Evolutionary conservation across 2,797 vertebrate genomes (phyloP), one percentile per base, ranked within the genome.

Genomic region (Mus minutoides): DNA sequence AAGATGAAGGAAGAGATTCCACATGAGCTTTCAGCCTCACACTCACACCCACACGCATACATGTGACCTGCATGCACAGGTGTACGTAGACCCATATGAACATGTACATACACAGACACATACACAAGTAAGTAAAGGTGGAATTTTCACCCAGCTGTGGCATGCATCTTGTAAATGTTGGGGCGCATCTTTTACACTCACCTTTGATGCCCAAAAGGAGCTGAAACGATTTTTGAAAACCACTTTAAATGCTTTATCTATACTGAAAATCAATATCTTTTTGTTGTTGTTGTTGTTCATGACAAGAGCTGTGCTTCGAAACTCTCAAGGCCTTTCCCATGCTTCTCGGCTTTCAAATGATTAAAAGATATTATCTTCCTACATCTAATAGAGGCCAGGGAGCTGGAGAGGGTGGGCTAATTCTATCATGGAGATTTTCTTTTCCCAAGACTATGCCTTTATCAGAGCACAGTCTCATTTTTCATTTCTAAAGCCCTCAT

Each of bases 281-380:
- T 31, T 71, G 49, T 43, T 22, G 10, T 22, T 40, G 9, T 75
- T 77, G n/a, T 76, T 77, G n/a, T 69, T 60, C 37, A 69, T 37
- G 29, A 58, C 29, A 43, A 60, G 64, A 92, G 7, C 13, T 67
- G 2, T 14, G 16, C 22, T 80, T 80, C 54, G 60, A 77, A 91
- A 43, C 43, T 82, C 8, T 49, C 46, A 85, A 93, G 22, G 8
- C 29, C 49, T 88, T 92, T 92, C 67, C 34, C 34, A n/a, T 56
- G 86, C 64, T 87, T 69, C 79, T 91, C 7, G 26, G 40, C 91
- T 95, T 96, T 94, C 76, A 95, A 82, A 69, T 46, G n/a, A 96
- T 89, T 11, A 49, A 83, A 31, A 95, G 67, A 80, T 67, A 62
- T 0, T 84, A n/a, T 82, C 69, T 94, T 83, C 37, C 71, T 93